Conservation (phyloP, 2,797 vertebrate genomes). For the Helarctos malayanus region DNA sequence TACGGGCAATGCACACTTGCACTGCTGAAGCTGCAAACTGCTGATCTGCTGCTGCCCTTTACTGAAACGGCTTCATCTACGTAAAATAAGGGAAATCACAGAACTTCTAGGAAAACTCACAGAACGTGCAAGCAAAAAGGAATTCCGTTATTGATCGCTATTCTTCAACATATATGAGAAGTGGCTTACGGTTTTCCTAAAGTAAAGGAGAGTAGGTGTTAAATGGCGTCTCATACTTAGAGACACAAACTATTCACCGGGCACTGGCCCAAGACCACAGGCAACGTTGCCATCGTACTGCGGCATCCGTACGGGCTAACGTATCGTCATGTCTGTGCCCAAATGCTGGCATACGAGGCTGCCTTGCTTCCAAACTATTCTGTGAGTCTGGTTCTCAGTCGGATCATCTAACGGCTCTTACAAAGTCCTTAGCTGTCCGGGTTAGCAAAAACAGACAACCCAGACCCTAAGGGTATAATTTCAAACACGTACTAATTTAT, state of each 20-base stretch:
- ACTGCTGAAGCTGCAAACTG: neutral
- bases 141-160: neutral
- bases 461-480: neutral
- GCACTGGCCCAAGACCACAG: neutral
- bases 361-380: neutral
- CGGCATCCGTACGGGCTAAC: neutral
- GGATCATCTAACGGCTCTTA: slow-evolving; percentile 1
- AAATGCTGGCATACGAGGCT: neutral
- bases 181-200: neutral
- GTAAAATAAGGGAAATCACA: neutral
- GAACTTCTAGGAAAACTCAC: slow-evolving; percentile 22
- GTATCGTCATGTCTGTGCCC: neutral
- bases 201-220: slow-evolving; percentile 43
- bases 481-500: neutral
- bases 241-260: neutral
- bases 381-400: neutral
- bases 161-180: neutral
- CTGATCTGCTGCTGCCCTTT: neutral
- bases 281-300: neutral
- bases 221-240: neutral
- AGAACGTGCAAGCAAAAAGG: neutral
- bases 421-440: neutral
- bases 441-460: neutral
- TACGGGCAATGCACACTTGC: neutral
- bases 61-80: neutral